Percentiles rank a stretch among this genome's conserved stretches.
These are phyloP conservation scores for Thunnus maccoyii DNA, from an alignment of 2,113 vertebrate species.

Conservation along the genomic window DNA sequence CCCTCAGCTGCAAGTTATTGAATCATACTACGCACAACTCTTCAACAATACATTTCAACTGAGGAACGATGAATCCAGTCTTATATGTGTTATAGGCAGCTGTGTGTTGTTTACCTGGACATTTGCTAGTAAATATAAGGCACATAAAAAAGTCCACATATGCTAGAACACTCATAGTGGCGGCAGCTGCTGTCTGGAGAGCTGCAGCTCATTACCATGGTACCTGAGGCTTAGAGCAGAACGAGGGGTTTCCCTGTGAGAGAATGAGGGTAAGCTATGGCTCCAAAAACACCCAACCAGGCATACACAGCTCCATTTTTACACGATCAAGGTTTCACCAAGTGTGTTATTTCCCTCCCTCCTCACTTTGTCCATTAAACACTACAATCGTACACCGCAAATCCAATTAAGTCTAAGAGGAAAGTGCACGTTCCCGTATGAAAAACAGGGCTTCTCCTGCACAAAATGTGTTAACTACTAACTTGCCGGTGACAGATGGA, in stretches of 20 bases:
- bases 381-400: not conserved
- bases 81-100: not conserved
- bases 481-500: constrained; percentile 57
- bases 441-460: constrained; percentile 34
- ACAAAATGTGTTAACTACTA: constrained; percentile 35
- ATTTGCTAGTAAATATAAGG: not conserved
- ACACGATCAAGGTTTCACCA: not conserved
- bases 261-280: constrained; percentile 37
- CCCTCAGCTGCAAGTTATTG: not conserved
- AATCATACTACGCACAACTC: not conserved
- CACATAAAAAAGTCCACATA: not conserved
- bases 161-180: constrained; percentile 11
- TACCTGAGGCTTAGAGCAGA: constrained; percentile 70
- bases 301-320: constrained; percentile 21
- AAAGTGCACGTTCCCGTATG: constrained; percentile 18
- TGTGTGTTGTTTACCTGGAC: not conserved
- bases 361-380: constrained; percentile 20
- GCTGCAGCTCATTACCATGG: constrained; percentile 73
- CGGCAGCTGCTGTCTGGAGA: constrained; percentile 62
- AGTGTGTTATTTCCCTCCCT: not conserved
- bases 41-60: too few relatives aligned
- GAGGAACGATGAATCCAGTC: not conserved
- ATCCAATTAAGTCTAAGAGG: constrained; percentile 31
- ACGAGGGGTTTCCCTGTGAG: constrained; percentile 62
- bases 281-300: constrained; percentile 34